Percentiles rank a stretch among this genome's conserved stretches.
Evolutionary conservation across 2,888 invertebrate genomes (phyloP).

Genomic region (Sussaba pulchella): DNA sequence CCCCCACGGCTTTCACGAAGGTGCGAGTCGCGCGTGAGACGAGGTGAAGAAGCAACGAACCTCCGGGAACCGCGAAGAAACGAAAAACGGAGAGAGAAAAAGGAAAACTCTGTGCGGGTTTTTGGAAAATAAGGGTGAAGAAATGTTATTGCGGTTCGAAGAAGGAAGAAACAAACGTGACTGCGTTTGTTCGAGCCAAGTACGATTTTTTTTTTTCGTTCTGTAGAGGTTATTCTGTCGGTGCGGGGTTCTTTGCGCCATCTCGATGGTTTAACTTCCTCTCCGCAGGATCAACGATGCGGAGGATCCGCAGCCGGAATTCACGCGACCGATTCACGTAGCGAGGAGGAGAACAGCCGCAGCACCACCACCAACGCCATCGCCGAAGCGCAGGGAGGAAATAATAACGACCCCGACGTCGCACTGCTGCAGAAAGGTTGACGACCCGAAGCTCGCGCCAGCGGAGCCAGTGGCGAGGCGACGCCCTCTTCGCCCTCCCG

Average conservation of each 20-base stretch:
- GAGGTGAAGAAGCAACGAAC: too few relatives aligned
- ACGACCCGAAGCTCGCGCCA: constrained; percentile 79
- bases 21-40: too few relatives aligned
- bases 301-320: constrained; percentile 13
- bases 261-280: constrained; percentile 51
- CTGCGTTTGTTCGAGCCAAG: too few relatives aligned
- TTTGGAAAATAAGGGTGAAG: neutral
- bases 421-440: constrained; percentile 84
- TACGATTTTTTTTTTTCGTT: too few relatives aligned
- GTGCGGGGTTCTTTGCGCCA: too few relatives aligned
- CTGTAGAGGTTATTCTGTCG: too few relatives aligned
- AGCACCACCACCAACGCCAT: constrained; percentile 47
- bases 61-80: too few relatives aligned
- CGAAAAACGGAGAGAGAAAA: too few relatives aligned
- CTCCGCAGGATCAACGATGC: constrained; percentile 32
- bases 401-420: constrained; percentile 76
- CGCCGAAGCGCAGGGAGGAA: constrained; percentile 65
- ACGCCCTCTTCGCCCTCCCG: constrained; percentile 77
- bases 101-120: neutral
- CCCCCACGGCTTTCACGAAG: too few relatives aligned
- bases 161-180: constrained; percentile 37
- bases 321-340: constrained; percentile 29
- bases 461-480: constrained; percentile 69
- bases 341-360: constrained; percentile 45
- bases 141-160: constrained; percentile 30